Percentiles rank a stretch among this genome's conserved stretches.
These are phyloP conservation scores for Antennarius striatus DNA, from an alignment of 2,113 vertebrate species.

Conservation along the genomic window DNA sequence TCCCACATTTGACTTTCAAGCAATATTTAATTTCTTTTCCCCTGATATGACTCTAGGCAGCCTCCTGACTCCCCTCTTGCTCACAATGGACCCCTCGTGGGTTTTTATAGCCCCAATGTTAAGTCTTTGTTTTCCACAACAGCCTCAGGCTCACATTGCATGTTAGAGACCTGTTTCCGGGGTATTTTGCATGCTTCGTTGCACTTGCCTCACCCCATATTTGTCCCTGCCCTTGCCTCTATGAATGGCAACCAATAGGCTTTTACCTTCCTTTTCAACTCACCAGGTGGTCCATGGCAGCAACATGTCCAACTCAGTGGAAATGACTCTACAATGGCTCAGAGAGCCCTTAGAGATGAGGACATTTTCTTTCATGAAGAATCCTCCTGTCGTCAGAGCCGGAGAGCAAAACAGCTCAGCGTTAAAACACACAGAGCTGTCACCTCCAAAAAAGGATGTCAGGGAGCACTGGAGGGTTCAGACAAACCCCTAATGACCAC, in stretches of 20 bases:
- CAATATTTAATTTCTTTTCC: constrained; percentile 32
- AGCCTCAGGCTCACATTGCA: constrained; percentile 19
- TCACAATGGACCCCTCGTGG: constrained; percentile 5
- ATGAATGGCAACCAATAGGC: constrained; percentile 28
- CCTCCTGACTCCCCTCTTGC: not conserved
- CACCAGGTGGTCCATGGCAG: constrained; percentile 41
- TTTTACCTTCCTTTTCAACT: constrained; percentile 56
- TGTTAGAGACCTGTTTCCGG: constrained; percentile 14
- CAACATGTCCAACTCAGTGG: constrained; percentile 55
- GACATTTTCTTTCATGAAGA: constrained; percentile 52
- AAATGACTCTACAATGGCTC: constrained; percentile 60
- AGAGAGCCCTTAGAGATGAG: constrained; percentile 41
- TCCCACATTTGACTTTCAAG: constrained; percentile 19
- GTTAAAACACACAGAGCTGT: constrained; percentile 35
- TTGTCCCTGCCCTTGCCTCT: constrained; percentile 30
- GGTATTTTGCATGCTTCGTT: constrained; percentile 16
- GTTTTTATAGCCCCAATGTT: constrained; percentile 23
- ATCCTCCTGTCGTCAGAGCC: constrained; percentile 43
- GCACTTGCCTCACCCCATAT: constrained; percentile 23
- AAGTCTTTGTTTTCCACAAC: constrained; percentile 23
- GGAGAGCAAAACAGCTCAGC: constrained; percentile 28
- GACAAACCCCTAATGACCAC: constrained; percentile 29
- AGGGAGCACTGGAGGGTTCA: constrained; percentile 21
- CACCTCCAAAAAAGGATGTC: constrained; percentile 48
- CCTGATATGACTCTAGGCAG: constrained; percentile 12